These are phyloP conservation scores for Aptenodytes patagonicus DNA, from an alignment of 2,113 vertebrate species.

Conservation along the genomic window DNA sequence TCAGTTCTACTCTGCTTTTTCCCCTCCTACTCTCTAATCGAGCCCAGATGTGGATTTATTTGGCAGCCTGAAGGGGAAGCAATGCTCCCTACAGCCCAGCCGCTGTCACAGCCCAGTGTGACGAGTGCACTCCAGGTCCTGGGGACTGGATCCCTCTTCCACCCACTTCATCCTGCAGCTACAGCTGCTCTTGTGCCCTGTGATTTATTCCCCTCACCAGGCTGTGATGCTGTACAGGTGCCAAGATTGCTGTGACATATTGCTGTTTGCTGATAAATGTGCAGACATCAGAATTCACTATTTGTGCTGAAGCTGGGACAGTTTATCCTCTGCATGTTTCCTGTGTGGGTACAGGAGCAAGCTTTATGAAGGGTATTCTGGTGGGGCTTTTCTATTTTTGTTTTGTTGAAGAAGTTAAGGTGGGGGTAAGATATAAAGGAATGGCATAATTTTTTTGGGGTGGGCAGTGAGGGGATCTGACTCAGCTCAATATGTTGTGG, in stretches of 20 bases:
- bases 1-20: background rate
- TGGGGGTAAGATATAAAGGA: background rate
- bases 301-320: background rate
- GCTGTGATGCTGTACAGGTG: background rate
- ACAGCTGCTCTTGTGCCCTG: background rate
- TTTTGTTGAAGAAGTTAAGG: background rate
- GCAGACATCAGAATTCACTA: background rate
- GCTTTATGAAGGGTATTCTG: background rate
- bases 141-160: background rate
- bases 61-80: background rate
- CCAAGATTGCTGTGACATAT: background rate
- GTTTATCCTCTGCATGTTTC: background rate
- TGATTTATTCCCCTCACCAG: background rate
- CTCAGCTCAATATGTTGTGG: background rate
- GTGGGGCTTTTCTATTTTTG: rapidly evolving
- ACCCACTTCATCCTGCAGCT: background rate
- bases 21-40: rapidly evolving
- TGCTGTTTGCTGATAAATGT: background rate
- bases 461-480: background rate
- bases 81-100: background rate
- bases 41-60: background rate
- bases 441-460: background rate
- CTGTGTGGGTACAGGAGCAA: background rate
- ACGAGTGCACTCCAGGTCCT: background rate
- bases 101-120: background rate